Evolutionary conservation across 35 echinoderm and acorn worm species (phyloP).

Genomic region (Ptychodera flava): DNA sequence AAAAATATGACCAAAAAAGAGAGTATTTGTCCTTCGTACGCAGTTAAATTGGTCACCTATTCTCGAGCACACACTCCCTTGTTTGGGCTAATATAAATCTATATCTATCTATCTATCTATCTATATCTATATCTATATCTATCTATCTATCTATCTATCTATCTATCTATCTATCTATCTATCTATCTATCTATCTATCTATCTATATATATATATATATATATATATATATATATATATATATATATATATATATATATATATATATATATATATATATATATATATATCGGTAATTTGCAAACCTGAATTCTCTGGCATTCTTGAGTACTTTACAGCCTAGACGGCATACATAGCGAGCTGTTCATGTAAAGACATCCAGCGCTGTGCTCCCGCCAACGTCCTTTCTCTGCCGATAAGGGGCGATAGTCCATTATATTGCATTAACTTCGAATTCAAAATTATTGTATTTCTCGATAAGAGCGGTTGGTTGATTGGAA

Average conservation of each 20-base stretch:
- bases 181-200: slow-evolving; percentile 2
- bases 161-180: slow-evolving; percentile 2
- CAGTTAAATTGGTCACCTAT: not conserved
- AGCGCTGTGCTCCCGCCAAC: no score
- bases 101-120: not conserved
- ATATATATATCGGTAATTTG: not conserved
- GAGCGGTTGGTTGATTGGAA: no score
- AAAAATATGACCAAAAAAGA: no score
- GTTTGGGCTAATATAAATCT: not conserved
- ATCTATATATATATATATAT: not conserved
- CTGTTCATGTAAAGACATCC: no score
- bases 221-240: not conserved
- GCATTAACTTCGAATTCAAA: no score
- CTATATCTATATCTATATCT: not conserved
- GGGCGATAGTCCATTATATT: no score
- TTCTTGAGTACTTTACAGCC: no score
- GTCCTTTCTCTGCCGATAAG: no score
- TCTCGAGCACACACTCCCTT: not conserved
- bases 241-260: not conserved
- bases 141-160: slow-evolving; percentile 2
- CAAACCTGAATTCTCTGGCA: no score
- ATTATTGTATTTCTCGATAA: no score
- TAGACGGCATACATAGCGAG: no score
- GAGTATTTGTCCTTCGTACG: no score
- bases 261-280: not conserved